These are phyloP conservation scores for Pristionchus mayeri DNA, from an alignment of 2,888 invertebrate species.

Conservation along the genomic window DNA sequence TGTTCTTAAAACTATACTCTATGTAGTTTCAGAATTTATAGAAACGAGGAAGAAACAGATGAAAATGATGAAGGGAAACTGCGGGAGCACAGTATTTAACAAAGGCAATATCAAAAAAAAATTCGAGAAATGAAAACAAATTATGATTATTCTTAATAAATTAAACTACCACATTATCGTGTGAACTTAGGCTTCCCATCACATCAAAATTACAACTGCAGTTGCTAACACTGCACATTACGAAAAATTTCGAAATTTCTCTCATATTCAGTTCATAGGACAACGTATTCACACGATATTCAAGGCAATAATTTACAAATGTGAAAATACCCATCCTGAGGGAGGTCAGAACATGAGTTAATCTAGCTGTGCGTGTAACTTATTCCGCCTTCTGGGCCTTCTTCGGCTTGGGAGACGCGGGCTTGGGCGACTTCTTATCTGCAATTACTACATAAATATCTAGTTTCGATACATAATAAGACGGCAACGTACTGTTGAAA, in stretches of 20 bases:
- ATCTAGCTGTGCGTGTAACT: neutral
- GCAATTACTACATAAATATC: neutral
- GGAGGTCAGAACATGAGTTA: neutral
- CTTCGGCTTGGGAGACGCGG: conserved; percentile 66
- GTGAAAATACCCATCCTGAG: conserved; percentile 47
- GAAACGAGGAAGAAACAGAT: conserved; percentile 79
- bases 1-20: neutral
- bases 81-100: conserved; percentile 18
- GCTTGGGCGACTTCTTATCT: conserved; percentile 65
- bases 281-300: conserved; percentile 43
- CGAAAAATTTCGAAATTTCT: neutral
- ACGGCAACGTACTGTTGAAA: neutral
- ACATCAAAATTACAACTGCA: neutral
- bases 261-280: conserved; percentile 1
- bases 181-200: neutral
- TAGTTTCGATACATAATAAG: conserved; percentile 21
- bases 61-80: conserved; percentile 77
- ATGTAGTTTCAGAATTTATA: neutral
- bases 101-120: conserved; percentile 41
- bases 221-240: neutral
- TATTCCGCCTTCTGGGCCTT: conserved; percentile 68
- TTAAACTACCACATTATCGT: conserved; percentile 31
- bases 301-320: conserved; percentile 48
- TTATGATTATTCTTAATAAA: conserved; percentile 3
- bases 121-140: neutral